Evolutionary conservation across 2,113 vertebrate species (phyloP).

Genomic region (Thermophis baileyi): DNA sequence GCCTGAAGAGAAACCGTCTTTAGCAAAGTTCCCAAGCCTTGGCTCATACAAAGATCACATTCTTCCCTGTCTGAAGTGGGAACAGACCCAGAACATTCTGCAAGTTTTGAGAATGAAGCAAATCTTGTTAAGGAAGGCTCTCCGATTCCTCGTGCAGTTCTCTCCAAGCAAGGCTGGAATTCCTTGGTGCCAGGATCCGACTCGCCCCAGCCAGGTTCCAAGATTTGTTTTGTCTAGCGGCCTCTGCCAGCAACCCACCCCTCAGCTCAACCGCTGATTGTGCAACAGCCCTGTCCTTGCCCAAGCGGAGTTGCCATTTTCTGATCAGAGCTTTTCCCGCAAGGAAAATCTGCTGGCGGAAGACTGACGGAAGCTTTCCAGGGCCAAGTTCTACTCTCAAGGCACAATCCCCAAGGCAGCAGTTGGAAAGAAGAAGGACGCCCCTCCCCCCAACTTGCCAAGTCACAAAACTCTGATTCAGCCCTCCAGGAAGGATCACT

Average conservation of each 20-base stretch:
- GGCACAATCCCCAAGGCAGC: neutral
- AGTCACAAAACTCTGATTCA: neutral
- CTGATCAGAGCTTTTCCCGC: neutral
- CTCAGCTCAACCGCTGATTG: neutral
- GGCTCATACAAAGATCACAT: neutral
- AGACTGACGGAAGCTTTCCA: neutral
- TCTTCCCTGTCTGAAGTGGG: neutral
- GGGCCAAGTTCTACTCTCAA: neutral
- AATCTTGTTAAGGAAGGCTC: neutral
- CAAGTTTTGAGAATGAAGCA: neutral
- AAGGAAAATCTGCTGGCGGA: no score
- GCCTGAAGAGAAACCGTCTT: neutral
- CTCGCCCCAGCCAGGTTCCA: neutral
- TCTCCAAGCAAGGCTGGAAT: neutral
- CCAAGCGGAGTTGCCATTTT: neutral
- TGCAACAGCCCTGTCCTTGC: neutral
- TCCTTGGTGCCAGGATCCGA: neutral
- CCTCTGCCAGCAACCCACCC: neutral
- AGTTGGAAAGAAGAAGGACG: neutral
- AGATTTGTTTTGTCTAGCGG: neutral
- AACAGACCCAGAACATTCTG: neutral
- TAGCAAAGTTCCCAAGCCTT: neutral
- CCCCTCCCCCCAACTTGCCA: neutral
- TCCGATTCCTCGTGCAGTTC: neutral
- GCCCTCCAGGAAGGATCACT: neutral